Evolutionary conservation across 2,113 vertebrate species (phyloP).

Genomic region (Ptilorrhoa leucosticta): DNA sequence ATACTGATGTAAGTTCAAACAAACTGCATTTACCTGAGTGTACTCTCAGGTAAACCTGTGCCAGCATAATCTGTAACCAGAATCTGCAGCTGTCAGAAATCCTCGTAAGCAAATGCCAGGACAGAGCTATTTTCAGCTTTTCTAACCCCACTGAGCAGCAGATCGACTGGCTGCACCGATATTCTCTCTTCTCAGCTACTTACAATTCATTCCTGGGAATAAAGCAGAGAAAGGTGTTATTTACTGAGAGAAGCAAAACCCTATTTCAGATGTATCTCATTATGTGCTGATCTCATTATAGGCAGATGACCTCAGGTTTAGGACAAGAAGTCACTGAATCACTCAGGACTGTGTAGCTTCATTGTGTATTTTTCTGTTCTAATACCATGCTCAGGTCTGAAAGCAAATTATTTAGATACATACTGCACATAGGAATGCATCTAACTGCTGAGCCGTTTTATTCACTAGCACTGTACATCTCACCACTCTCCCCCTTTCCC

Average conservation of each 20-base stretch:
- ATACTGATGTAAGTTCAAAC: neutral
- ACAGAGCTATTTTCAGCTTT: neutral
- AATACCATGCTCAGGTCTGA: neutral
- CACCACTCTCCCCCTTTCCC: neutral
- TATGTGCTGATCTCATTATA: neutral
- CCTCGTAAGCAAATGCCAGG: neutral
- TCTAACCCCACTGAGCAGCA: neutral
- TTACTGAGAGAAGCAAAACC: neutral
- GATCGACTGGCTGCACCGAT: accelerated
- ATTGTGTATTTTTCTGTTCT: neutral
- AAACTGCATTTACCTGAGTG: neutral
- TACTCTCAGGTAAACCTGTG: neutral
- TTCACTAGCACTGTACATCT: neutral
- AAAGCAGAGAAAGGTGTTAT: neutral
- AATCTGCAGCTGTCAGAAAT: neutral
- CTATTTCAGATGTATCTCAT: neutral
- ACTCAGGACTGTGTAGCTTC: neutral
- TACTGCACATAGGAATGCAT: neutral
- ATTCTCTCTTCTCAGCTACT: neutral
- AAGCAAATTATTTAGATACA: slow-evolving; percentile 24
- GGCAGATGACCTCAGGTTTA: neutral
- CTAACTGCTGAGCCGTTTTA: neutral
- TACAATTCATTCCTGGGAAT: neutral
- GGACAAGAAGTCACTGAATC: slow-evolving; percentile 5
- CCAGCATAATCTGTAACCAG: neutral